phyloP scores from a whole-genome alignment of 2,797 vertebrate species.

The Phrynocephalus guinanensis region DNA sequence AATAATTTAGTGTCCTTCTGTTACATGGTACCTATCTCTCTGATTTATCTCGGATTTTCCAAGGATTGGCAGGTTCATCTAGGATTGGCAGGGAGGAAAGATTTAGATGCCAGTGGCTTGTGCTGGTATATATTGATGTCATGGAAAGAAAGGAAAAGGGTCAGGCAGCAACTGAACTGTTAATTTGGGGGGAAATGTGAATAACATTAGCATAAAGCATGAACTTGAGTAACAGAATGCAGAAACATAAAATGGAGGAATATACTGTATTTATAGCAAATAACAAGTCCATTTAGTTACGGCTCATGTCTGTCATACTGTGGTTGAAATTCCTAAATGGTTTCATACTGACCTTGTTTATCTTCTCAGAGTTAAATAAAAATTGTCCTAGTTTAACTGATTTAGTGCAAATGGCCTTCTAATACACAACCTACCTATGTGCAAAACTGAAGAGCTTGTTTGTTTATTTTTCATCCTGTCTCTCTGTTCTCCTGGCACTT shows the following conservation, averaged over 20 bases:
- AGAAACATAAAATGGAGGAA: background rate
- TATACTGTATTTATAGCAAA: background rate
- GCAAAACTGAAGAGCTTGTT: background rate
- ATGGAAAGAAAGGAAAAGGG: background rate
- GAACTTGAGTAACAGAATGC: background rate
- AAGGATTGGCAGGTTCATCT: background rate
- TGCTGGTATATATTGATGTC: background rate
- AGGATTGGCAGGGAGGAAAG: background rate
- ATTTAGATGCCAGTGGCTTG: no score
- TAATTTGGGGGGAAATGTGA: background rate
- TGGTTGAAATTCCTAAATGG: background rate
- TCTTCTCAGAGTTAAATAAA: background rate
- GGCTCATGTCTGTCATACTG: no score
- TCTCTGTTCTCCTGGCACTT: background rate
- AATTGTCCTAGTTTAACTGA: background rate
- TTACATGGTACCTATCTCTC: background rate
- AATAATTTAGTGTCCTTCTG: background rate
- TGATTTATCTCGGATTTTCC: background rate
- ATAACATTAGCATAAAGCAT: background rate
- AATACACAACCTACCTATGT: background rate
- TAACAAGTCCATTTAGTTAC: background rate
- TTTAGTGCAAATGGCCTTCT: background rate
- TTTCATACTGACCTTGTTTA: background rate
- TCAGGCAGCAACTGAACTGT: background rate
- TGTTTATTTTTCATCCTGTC: no score